These are phyloP conservation scores for Drosophila neocordata DNA, from an alignment of 1,140 invertebrate species.

Conservation along the genomic window DNA sequence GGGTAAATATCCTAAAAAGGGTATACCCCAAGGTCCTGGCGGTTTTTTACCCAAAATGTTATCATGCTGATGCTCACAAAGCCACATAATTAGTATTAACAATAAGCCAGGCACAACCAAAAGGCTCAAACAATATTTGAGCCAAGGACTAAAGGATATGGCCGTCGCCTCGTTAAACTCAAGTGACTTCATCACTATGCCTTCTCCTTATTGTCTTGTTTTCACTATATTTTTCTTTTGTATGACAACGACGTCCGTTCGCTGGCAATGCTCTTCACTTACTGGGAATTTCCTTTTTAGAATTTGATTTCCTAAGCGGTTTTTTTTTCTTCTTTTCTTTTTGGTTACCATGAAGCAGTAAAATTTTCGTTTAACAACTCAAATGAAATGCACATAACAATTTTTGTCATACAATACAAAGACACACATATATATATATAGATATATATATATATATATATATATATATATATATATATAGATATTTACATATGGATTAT, in stretches of 20 bases:
- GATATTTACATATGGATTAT: not conserved
- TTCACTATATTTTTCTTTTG: slow-evolving; percentile 3
- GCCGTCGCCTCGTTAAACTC: not conserved
- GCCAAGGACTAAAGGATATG: not conserved
- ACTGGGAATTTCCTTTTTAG: slow-evolving; percentile 56
- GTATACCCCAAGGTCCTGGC: slow-evolving; percentile 90
- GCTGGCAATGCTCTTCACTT: slow-evolving; percentile 54
- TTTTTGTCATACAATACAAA: not conserved
- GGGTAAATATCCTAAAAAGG: slow-evolving; percentile 90
- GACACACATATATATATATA: no score
- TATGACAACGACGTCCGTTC: slow-evolving; percentile 51
- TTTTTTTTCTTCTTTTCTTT: no score
- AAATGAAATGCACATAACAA: slow-evolving; percentile 7
- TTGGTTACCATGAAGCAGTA: not conserved
- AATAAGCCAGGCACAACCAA: slow-evolving; percentile 29
- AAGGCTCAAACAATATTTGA: not conserved
- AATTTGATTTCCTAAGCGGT: slow-evolving; percentile 48
- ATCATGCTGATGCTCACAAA: slow-evolving; percentile 51
- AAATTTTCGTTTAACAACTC: not conserved
- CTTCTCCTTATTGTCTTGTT: slow-evolving; percentile 19
- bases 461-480: not conserved
- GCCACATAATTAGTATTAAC: slow-evolving; percentile 34
- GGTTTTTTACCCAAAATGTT: slow-evolving; percentile 82
- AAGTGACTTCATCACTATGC: not conserved
- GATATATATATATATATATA: no score